Percentiles rank a stretch among this genome's conserved stretches.
phyloP scores from a whole-genome alignment of 2,113 vertebrate species.

The Halcyon malimbica region DNA sequence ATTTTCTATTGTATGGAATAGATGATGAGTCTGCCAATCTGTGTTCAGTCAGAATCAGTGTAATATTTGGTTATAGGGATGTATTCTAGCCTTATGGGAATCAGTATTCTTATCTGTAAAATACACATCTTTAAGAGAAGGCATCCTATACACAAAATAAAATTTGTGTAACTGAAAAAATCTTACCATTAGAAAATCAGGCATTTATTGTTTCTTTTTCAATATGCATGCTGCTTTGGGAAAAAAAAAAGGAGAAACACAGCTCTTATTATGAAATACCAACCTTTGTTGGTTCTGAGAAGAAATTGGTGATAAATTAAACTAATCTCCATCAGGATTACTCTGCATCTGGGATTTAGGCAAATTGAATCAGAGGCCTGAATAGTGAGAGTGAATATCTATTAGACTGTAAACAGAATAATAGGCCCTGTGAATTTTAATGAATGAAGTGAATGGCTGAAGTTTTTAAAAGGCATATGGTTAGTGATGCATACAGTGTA shows the following conservation, averaged over 20 bases:
- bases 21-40: neutral
- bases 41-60: neutral
- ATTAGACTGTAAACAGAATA: conserved; percentile 83
- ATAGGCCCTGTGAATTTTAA: conserved; percentile 78
- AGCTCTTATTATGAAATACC: conserved; percentile 66
- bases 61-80: neutral
- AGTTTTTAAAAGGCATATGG: conserved; percentile 46
- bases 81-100: neutral
- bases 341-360: conserved; percentile 80
- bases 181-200: neutral
- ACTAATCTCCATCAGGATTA: conserved; percentile 84
- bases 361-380: conserved; percentile 84
- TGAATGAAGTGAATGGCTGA: conserved; percentile 76
- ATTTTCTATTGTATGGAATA: neutral
- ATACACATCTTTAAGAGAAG: neutral
- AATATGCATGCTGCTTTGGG: neutral
- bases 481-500: conserved; percentile 42
- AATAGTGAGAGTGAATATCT: conserved; percentile 84
- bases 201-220: neutral
- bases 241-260: neutral
- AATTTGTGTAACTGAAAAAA: neutral
- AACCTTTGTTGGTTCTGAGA: conserved; percentile 58
- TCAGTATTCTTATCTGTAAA: neutral
- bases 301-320: conserved; percentile 85
- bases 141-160: neutral